These are phyloP conservation scores for Cuculus canorus DNA, from an alignment of 2,797 vertebrate genomes.

Conservation along the genomic window DNA sequence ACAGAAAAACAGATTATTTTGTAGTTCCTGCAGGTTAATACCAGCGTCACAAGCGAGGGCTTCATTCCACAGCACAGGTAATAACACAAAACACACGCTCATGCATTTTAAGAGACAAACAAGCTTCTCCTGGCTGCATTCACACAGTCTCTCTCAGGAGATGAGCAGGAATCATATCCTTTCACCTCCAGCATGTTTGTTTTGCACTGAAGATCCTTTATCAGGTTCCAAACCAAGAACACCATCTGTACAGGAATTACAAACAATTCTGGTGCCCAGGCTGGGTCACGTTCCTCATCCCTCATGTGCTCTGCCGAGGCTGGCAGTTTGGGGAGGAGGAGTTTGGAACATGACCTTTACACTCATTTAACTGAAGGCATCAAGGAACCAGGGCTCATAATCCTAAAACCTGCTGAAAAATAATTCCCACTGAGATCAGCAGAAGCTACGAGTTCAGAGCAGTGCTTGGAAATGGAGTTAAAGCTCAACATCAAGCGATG, in stretches of 20 bases:
- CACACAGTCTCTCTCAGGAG: not conserved
- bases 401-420: not conserved
- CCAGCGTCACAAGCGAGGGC: constrained; percentile 13
- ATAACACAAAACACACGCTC: not conserved
- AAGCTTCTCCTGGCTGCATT: not conserved
- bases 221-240: not conserved
- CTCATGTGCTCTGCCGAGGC: not conserved
- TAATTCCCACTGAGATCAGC: not conserved
- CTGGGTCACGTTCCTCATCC: not conserved
- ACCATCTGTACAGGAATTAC: not conserved
- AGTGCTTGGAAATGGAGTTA: not conserved
- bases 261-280: not conserved
- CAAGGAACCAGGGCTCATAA: not conserved
- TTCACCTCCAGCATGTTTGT: not conserved
- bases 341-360: not conserved
- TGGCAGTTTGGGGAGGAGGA: not conserved
- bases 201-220: not conserved
- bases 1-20: not conserved
- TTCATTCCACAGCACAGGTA: not conserved
- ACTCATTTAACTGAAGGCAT: not conserved
- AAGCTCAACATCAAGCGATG: not conserved
- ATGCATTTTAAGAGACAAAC: constrained; percentile 5
- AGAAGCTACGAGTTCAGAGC: not conserved
- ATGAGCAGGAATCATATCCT: not conserved
- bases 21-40: not conserved